These are phyloP conservation scores for Metopolophium dirhodum DNA, from an alignment of 1,140 invertebrate species.

Conservation along the genomic window DNA sequence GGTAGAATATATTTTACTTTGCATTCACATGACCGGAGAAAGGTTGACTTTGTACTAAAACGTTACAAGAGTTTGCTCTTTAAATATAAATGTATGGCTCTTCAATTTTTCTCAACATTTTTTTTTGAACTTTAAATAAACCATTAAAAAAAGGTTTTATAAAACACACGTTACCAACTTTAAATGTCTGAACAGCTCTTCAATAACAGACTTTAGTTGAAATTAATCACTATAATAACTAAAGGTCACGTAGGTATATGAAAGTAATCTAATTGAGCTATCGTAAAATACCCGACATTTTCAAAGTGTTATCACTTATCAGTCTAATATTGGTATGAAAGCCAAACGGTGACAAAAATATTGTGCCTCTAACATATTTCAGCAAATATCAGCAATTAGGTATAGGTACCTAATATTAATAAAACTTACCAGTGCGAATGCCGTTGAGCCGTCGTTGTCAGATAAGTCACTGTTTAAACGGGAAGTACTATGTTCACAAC, in stretches of 20 bases:
- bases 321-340: neutral
- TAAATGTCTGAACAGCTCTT: neutral
- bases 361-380: neutral
- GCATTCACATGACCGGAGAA: neutral
- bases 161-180: neutral
- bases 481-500: constrained; percentile 14
- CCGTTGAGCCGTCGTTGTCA: constrained; percentile 47
- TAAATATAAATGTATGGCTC: constrained; percentile 21
- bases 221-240: constrained; percentile 4
- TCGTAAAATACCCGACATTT: neutral
- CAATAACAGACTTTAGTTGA: neutral
- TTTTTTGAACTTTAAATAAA: neutral
- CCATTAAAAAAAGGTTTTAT: neutral
- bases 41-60: constrained; percentile 20
- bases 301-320: neutral
- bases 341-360: neutral
- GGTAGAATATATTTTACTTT: constrained; percentile 27
- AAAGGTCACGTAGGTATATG: constrained; percentile 22
- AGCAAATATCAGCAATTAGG: neutral
- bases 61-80: constrained; percentile 27
- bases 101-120: neutral
- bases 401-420: neutral
- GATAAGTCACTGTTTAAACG: constrained; percentile 41
- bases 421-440: constrained; percentile 53
- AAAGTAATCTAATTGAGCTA: neutral